Evolutionary conservation across 2,888 invertebrate genomes (phyloP), one percentile per base, ranked within the genome.

Genomic region (Plebejus argus): DNA sequence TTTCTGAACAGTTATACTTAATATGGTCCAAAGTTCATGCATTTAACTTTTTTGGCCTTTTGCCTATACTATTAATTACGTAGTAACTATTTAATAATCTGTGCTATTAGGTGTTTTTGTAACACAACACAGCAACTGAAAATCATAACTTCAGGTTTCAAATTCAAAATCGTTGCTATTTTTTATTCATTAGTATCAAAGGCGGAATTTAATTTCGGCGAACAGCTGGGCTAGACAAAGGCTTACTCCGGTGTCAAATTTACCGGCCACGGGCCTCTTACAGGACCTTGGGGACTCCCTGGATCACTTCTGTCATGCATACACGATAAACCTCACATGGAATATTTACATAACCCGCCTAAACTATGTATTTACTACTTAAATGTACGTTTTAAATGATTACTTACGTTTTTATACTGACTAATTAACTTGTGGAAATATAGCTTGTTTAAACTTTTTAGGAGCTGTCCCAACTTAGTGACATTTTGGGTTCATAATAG

Each of bases 291-390:
- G 66, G 66, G 66, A 66, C 28, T 4, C 28, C 7, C 66, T 15
- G 66, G 66, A 66, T 66, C 28, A 66, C 28, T 66, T 66, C 33
- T 66, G 66, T 66, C 66, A 33, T 66, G 66, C 66, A 66, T 66
- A 66, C 66, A 18, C 20, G 66, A 66, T 66, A 61, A 61, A 66
- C 66, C 28, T 28, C 28, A 33, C 28, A 15, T 28, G 28, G 28
- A 66, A 66, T 20, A 66, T 66, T 12, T 66, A 66, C 15, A 66
- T 28, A 66, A 28, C 28, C 12, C 53, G 53, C 53, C 53, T 53
- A 18, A 53, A 53, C 53, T 53, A 18, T 18, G 18, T 7, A 66
- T 66, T 15, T 23, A 66, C 12, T 66, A 33, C 23, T 12, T 61
- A 61, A 1, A 1, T 61, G 12, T 61, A 4, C 12, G 45, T 45